phyloP scores from a whole-genome alignment of 2,888 invertebrate species.

The Zonitis immaculata region DNA sequence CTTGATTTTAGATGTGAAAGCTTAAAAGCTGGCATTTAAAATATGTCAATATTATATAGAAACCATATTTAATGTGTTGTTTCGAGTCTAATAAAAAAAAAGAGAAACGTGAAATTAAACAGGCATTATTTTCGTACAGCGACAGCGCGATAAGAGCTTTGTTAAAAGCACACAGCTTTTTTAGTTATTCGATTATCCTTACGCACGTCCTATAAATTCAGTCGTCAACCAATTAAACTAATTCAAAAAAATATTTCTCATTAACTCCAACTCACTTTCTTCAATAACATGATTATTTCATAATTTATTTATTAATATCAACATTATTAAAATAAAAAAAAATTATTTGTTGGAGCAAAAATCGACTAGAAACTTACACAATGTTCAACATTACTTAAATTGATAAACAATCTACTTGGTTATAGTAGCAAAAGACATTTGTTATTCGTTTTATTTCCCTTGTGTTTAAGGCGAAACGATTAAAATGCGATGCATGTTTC shows the following conservation, averaged over 20 bases:
- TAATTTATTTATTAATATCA: background rate
- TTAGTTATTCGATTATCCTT: slow-evolving; percentile 19
- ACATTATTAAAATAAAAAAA: background rate
- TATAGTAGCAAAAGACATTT: background rate
- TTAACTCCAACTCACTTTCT: background rate
- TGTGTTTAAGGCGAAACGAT: background rate
- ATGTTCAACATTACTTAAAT: background rate
- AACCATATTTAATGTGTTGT: slow-evolving; percentile 14
- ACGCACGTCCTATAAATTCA: slow-evolving; percentile 14
- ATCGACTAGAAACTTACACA: background rate
- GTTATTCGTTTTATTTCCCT: background rate
- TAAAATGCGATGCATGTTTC: slow-evolving; percentile 1
- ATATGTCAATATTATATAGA: slow-evolving; percentile 9
- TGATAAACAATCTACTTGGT: background rate
- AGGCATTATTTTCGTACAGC: slow-evolving; percentile 15
- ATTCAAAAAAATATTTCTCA: background rate
- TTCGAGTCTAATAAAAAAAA: slow-evolving; percentile 18
- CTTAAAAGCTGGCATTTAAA: slow-evolving; percentile 18
- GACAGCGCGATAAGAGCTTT: slow-evolving; percentile 18
- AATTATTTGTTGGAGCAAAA: background rate
- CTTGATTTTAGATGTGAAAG: slow-evolving; percentile 17
- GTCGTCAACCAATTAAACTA: background rate
- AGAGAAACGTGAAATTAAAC: slow-evolving; percentile 17
- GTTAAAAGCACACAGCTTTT: slow-evolving; percentile 20
- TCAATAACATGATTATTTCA: background rate